Conservation (phyloP, 2,113 vertebrate genomes). For the Porphyrio hochstetteri region DNA sequence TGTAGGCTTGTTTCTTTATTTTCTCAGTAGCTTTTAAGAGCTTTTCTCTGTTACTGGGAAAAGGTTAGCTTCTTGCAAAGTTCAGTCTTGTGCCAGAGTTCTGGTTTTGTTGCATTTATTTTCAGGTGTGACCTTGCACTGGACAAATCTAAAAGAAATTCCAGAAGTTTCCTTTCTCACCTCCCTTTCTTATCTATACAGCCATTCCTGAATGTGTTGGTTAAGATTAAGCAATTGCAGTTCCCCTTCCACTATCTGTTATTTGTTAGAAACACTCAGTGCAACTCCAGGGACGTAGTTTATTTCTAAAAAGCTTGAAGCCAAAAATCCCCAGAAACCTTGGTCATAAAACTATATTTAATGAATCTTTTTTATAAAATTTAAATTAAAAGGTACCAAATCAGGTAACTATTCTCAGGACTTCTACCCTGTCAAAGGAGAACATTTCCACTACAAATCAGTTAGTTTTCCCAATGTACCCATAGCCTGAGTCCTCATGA, state of each 20-base stretch:
- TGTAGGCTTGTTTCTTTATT: too few relatives aligned
- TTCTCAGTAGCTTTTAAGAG: neutral
- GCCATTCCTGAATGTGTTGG: neutral
- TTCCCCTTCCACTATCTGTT: neutral
- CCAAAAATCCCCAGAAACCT: neutral
- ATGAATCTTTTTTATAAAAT: neutral
- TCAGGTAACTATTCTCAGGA: neutral
- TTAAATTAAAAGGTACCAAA: neutral
- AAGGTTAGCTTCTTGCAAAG: neutral
- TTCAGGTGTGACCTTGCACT: neutral
- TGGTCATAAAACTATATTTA: neutral
- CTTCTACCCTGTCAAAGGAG: neutral
- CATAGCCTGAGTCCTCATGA: neutral
- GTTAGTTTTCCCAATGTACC: neutral
- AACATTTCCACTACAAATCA: neutral
- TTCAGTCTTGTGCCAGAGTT: neutral
- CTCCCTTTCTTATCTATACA: neutral
- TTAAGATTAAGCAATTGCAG: neutral
- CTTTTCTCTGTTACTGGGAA: neutral
- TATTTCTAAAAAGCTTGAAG: neutral
- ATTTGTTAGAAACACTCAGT: neutral
- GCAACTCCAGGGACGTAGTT: neutral
- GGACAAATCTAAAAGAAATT: neutral
- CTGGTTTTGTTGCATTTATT: neutral
- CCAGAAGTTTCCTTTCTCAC: neutral